Base-by-base conservation (phyloP, 1,140 invertebrate species). In the Hyphantria cunea region DNA sequence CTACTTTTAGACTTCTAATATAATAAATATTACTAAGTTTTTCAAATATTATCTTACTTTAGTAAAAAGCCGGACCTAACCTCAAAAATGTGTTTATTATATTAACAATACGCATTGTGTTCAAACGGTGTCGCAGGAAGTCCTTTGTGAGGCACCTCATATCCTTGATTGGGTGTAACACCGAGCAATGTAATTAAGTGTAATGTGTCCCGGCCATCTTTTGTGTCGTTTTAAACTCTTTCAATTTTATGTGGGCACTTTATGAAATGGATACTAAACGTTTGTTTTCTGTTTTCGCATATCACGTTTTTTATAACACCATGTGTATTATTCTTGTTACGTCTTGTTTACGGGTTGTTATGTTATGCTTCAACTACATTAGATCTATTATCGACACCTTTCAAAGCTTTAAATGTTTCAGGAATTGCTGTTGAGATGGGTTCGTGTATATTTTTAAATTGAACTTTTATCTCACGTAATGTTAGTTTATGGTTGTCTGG, bases 91-190 rank as follows among this genome's bases (percentile, higher is more conserved):
- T 3, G 8, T 39, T 3, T 7, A 39, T 39, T 39, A 7, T 39
- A 39, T 39, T n/a, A 39, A 39, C 37, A 39, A 39, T 39, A n/a
- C 37, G 7, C n/a, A 39, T 39, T 39, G 37, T 39, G 37, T 39
- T 1, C 8, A n/a, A 39, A 39, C 37, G 37, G 37, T 39, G 37
- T 39, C 37, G 7, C 37, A 39, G 37, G 37, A 39, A 39, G 37
- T 39, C 37, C 37, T 39, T 39, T 39, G 37, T 39, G n/a, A 39
- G 37, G 37, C 37, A 39, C 37, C 37, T 39, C 37, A 39, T 39
- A 39, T 39, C 37, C 37, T n/a, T 39, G 37, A 39, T 39, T 39
- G 7, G 37, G n/a, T 39, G 37, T 39, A 39, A 2, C 7, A 7
- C 37, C 37, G 37, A n/a, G 37, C 37, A n/a, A n/a, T 39, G 37